Base-by-base conservation (phyloP, 2,113 vertebrate species). In the Columbina picui region DNA sequence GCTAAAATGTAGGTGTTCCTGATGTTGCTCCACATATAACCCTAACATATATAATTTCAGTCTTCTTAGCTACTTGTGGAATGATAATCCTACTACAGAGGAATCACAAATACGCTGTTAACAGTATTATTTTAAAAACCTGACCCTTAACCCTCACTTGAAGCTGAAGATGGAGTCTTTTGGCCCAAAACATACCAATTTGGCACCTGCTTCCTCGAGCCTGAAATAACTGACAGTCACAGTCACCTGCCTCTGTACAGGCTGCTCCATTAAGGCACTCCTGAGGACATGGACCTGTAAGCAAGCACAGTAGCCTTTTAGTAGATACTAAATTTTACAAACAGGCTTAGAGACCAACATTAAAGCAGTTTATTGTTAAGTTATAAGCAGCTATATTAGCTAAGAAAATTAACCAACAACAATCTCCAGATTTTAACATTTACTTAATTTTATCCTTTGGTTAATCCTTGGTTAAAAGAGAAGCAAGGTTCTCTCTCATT, bases 171-270 rank as follows among this genome's bases (percentile, higher is more conserved):
- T 80, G 60, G 65, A 77, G 27, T 95, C 34, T 74, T 75, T 38
- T 49, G 80, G 65, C 34, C 80, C 81, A 25, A 93, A 93, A 98
- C 99, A 98, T 98, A 99, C 99, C 99, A 98, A 99, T 99, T 98
- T 99, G 99, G 97, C 99, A 99, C 93, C 99, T 99, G 92, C 98
- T 98, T 95, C 99, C 99, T 96, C 98, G 97, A 90, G 99, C 99
- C 98, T 99, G 99, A 98, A 99, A 99, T 97, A 99, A 99, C 96
- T 98, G 98, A 96, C 99, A 99, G 97, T 99, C 99, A 98, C 99
- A 99, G 91, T 97, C 97, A 93, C 98, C 99, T 32, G 97, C 96
- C 79, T 99, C 98, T 92, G 98, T 99, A 98, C 99, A 99, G 98
- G 98, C 98, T 94, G 99, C 99, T 69, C 99, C 99, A 94, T 99